Evolutionary conservation across 2,888 invertebrate genomes (phyloP), one percentile per base, ranked within the genome.

Genomic region (Alcis repandata): DNA sequence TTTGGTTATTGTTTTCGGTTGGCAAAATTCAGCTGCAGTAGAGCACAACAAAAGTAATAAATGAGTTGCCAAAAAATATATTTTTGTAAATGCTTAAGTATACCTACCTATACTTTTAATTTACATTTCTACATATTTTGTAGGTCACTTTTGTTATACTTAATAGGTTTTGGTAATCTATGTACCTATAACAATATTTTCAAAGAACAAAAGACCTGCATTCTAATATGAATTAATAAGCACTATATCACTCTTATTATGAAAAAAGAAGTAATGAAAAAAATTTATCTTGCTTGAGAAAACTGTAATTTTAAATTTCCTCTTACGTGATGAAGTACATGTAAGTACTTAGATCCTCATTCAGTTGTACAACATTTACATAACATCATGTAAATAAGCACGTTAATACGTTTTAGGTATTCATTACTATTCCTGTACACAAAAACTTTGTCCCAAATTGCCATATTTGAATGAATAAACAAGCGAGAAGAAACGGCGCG

Each of bases 391-490:
- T 59, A 70, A 59, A 60, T 68, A 46, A 1, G 40, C 1, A 27
- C 22, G n/a, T 56, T 54, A 32, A 13, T 33, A 45, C 8, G 22
- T 20, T 71, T 73, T 56, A 61, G 48, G 63, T 38, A 43, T 20
- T 66, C 52, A 53, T 57, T 60, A 53, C 40, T 57, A 61, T 61
- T 66, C 57, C 41, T 48, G 52, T 53, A 58, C 65, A 59, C 58
- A 68, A 70, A 67, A 64, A 54, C 60, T 62, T 62, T 61, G 67
- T 67, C 64, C 49, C 64, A 70, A 72, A 70, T 72, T 63, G 63
- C 70, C 67, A 70, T 67, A 70, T 68, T 72, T 68, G 48, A 68
- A 71, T 73, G 71, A 71, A 71, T 68, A 70, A 73, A 69, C 71
- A 68, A 73, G 67, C 63, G 46, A 63, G 67, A 67, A 68, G 69